Evolutionary conservation across 2,797 vertebrate genomes (phyloP).

Genomic region (Gallinago solitaria): DNA sequence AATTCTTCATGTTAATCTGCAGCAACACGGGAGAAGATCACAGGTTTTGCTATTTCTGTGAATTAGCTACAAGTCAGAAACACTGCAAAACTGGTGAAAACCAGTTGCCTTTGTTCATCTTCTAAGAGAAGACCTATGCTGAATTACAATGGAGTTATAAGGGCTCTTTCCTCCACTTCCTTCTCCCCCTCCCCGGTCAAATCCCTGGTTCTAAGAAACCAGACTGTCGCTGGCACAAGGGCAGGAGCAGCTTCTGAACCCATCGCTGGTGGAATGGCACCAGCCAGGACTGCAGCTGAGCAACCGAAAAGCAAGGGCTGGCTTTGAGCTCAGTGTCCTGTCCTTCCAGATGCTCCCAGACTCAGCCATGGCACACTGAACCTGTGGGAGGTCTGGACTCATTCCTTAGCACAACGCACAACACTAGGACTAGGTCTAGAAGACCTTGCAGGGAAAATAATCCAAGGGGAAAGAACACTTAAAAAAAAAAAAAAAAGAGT

Average conservation of each 20-base stretch:
- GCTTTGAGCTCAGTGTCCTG: background rate
- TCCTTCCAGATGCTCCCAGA: constrained; percentile 16
- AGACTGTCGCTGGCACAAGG: background rate
- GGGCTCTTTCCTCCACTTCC: background rate
- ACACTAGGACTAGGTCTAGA: background rate
- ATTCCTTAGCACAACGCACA: background rate
- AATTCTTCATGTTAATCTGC: background rate
- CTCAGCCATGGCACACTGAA: background rate
- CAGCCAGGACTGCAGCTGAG: background rate
- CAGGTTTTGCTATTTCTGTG: background rate
- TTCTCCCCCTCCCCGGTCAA: background rate
- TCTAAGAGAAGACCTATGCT: background rate
- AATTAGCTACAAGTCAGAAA: background rate
- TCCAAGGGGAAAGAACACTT: background rate
- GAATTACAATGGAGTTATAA: fast-evolving
- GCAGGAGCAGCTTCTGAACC: background rate
- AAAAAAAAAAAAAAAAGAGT: background rate
- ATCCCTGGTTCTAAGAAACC: background rate
- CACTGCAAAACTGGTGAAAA: background rate
- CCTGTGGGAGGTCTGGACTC: constrained; percentile 26
- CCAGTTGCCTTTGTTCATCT: background rate
- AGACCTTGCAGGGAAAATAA: background rate
- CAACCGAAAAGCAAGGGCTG: background rate
- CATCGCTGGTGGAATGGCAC: background rate
- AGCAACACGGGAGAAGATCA: background rate